phyloP scores from a whole-genome alignment of 2,888 invertebrate species.

The Latrodectus elegans region DNA sequence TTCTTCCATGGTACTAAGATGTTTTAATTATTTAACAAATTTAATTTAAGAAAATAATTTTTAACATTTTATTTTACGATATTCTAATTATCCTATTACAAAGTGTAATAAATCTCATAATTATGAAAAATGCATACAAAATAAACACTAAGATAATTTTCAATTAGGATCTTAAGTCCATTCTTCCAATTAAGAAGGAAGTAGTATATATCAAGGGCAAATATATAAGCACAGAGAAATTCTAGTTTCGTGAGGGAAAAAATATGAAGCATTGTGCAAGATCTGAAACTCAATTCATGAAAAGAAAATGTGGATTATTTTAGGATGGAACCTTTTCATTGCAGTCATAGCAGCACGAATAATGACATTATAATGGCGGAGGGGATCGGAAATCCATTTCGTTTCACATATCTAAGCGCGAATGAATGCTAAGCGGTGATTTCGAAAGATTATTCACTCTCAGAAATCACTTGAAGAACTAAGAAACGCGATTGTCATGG shows the following conservation, averaged over 20 bases:
- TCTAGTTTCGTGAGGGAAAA: background rate
- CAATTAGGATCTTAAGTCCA: too few species aligned
- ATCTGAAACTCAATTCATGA: background rate
- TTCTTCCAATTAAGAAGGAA: too few species aligned
- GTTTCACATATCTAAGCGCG: background rate
- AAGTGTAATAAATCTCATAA: too few species aligned
- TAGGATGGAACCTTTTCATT: background rate
- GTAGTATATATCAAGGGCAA: background rate
- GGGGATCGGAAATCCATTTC: constrained; percentile 1
- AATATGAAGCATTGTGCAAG: background rate
- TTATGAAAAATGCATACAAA: too few species aligned
- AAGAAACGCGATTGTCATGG: too few species aligned
- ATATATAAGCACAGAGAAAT: background rate
- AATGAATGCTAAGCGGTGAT: background rate
- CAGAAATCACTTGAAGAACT: too few species aligned
- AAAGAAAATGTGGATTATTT: background rate
- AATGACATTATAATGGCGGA: background rate
- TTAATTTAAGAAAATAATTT: too few species aligned
- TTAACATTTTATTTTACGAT: too few species aligned
- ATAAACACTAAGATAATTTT: too few species aligned
- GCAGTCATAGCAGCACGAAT: background rate
- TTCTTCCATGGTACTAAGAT: too few species aligned
- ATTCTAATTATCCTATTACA: too few species aligned
- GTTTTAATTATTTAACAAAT: too few species aligned
- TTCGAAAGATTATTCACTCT: background rate